Evolutionary conservation across 1,140 invertebrate species (phyloP), one percentile per base, ranked within the genome.

Genomic region (Apis laboriosa): DNA sequence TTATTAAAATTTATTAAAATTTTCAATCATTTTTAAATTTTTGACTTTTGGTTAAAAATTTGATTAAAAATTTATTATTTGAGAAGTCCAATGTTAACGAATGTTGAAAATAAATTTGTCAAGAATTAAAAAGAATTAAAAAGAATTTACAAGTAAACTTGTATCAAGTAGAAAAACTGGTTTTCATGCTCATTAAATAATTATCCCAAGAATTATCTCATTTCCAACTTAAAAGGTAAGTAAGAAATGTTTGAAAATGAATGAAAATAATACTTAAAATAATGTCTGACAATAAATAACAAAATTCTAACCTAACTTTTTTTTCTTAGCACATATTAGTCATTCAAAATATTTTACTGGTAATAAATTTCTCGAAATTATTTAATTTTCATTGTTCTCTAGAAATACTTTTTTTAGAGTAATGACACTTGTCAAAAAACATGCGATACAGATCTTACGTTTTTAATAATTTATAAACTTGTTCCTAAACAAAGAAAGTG

Each of bases 91-190:
- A 24, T 1, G 1, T 5, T 70, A 13, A 28, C 13, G 51, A 70
- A 7, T 9, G 15, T 13, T 13, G 21, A 28, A 13, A 19, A 17
- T 5, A 60, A 60, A 51, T 51, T 51, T 51, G 17, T 28, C 13
- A 15, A 24, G 43, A 24, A 34, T 34, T n/a, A n/a, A n/a, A n/a
- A n/a, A n/a, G n/a, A n/a, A n/a, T 34, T 34, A 34, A 34, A 34
- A 34, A 34, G 34, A 34, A 61, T 63, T 61, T 28, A 24, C 15
- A 64, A 21, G 15, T 24, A 17, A 15, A 74, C 58, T 51, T 21
- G 77, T 77, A 85, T 21, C 13, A 11, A 58, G 19, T 55, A 71
- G 71, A 73, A 2, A 73, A 86, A 86, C 77, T 56, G 61, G 73
- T 86, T 86, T 58, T 11, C 49, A 61, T 60, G 17, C 3, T 9